These are phyloP conservation scores for Spea hammondii DNA, from an alignment of 2,797 vertebrate species.

Conservation along the genomic window DNA sequence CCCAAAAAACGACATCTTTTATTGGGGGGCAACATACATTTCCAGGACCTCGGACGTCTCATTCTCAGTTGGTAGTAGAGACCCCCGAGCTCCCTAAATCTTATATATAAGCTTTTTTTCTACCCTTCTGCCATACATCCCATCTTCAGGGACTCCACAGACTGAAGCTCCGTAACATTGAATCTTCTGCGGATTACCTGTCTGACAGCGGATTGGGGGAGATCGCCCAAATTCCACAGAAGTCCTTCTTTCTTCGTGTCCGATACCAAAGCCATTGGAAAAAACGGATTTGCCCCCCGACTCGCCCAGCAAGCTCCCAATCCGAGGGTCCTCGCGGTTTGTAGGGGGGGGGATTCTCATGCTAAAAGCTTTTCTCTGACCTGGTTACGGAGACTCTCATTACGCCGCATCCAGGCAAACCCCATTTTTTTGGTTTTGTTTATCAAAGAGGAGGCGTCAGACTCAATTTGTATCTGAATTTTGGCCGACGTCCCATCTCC, in stretches of 20 bases:
- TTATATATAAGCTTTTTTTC: too few species aligned
- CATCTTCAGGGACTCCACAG: too few species aligned
- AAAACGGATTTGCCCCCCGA: neutral
- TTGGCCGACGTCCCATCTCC: slow-evolving; percentile 54
- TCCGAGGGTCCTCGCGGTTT: neutral
- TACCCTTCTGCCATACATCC: too few species aligned
- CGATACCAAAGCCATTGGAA: neutral
- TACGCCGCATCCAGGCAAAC: slow-evolving; percentile 6
- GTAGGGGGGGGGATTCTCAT: neutral
- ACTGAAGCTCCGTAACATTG: too few species aligned
- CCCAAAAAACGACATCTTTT: too few species aligned
- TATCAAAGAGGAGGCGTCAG: slow-evolving; percentile 66
- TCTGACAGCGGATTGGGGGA: neutral
- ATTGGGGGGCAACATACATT: too few species aligned
- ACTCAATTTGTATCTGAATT: slow-evolving; percentile 68
- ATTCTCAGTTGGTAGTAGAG: too few species aligned
- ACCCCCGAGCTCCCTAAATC: too few species aligned
- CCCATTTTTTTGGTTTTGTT: slow-evolving; percentile 45
- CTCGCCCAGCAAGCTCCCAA: neutral
- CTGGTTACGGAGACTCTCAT: slow-evolving; percentile 10
- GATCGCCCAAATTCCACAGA: slow-evolving; percentile 8
- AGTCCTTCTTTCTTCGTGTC: neutral
- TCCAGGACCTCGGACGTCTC: too few species aligned
- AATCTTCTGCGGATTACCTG: slow-evolving; percentile 24
- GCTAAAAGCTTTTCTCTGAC: neutral